Conservation (phyloP, 2,797 vertebrate species). For the Sebastes matsubarae region DNA sequence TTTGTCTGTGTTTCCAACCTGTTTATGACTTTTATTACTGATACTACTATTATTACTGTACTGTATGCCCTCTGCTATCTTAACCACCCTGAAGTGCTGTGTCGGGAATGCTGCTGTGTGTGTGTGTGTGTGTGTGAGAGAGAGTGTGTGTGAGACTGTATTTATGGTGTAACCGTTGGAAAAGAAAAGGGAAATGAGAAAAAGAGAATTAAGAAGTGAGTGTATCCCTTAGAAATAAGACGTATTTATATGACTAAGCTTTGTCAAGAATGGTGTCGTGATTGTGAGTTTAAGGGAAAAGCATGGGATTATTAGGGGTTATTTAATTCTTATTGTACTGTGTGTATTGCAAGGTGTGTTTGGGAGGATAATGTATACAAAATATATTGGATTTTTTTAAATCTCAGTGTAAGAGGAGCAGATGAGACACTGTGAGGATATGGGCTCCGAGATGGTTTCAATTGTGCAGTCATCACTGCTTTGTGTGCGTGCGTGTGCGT, state of each 20-base stretch:
- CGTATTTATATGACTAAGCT: constrained; percentile 68
- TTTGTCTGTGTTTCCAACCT: constrained; percentile 57
- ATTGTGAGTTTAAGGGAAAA: constrained; percentile 62
- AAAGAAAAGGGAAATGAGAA: constrained; percentile 38
- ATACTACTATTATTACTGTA: constrained; percentile 57
- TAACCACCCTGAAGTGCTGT: constrained; percentile 68
- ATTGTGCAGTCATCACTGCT: constrained; percentile 47
- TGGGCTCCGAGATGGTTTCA: constrained; percentile 13
- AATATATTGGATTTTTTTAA: constrained; percentile 14
- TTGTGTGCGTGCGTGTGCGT: constrained; percentile 12
- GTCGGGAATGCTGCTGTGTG: constrained; percentile 70
- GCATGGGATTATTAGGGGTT: constrained; percentile 53
- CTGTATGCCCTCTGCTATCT: constrained; percentile 55
- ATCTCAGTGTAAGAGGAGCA: constrained; percentile 38
- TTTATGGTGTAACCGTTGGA: constrained; percentile 52
- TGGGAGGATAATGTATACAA: constrained; percentile 29
- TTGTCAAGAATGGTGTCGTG: constrained; percentile 72
- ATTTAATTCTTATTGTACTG: constrained; percentile 70
- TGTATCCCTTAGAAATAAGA: constrained; percentile 58
- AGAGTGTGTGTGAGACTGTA: constrained; percentile 28
- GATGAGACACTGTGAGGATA: constrained; percentile 49
- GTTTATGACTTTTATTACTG: constrained; percentile 63
- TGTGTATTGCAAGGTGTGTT: constrained; percentile 63
- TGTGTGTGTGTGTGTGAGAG: constrained; percentile 30
- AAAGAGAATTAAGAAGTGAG: constrained; percentile 49